These are phyloP conservation scores for Pelvicachromis taeniatus DNA, from an alignment of 2,113 vertebrate genomes.

Conservation along the genomic window DNA sequence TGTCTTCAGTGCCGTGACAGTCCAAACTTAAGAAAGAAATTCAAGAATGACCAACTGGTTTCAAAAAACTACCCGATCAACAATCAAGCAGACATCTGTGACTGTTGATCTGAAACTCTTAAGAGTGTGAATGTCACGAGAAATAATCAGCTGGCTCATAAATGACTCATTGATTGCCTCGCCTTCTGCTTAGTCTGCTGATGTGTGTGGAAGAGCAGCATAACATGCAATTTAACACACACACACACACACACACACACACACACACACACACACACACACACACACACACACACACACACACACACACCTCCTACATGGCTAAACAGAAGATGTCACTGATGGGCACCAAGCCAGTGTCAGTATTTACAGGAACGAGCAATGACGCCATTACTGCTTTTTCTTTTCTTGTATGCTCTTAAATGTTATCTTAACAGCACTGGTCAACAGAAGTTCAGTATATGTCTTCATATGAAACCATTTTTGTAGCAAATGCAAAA, in stretches of 20 bases:
- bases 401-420: neutral
- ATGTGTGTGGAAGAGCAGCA: neutral
- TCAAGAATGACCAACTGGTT: neutral
- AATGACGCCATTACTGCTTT: neutral
- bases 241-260: neutral
- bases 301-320: slow-evolving; percentile 33
- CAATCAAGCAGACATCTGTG: neutral
- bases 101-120: neutral
- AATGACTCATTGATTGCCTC: neutral
- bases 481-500: neutral
- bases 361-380: slow-evolving; percentile 29
- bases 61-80: neutral
- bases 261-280: neutral
- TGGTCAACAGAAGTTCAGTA: neutral
- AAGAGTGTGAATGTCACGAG: neutral
- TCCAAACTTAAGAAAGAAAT: neutral
- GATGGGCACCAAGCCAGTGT: slow-evolving; percentile 14
- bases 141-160: neutral
- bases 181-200: neutral
- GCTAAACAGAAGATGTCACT: neutral
- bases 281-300: neutral
- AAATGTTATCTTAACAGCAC: neutral
- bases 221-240: too few species aligned
- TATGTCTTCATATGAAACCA: neutral
- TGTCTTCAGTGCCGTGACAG: rapidly evolving